Base-by-base conservation (phyloP, 2,113 vertebrate species). In the Spheniscus mendiculus region DNA sequence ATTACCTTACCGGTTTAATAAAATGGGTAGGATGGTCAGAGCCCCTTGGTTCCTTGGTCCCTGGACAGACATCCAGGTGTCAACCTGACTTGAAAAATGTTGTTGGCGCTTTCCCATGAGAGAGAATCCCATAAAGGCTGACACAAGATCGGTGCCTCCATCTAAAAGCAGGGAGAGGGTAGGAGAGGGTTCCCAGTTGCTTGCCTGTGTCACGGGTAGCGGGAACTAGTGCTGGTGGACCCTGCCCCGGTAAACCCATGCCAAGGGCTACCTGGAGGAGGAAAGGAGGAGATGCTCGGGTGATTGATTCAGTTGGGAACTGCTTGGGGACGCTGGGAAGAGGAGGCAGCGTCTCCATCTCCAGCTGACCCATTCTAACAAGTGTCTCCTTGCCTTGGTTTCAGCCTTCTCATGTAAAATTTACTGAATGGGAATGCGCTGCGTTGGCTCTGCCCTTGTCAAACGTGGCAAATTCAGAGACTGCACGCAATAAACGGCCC, bases 1-100 rank as follows among this genome's bases (percentile, higher is more conserved):
- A 78, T 92, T 89, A 89, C 66, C 90, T 94, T 83, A 63, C 34
- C 66, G 30, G 66, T 65, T 96, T 82, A 90, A 72, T 76, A 73
- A 92, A 67, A 72, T 15, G 52, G 66, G 65, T 69, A 15, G 44
- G 67, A 66, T 77, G 85, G 40, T 90, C 59, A 23, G 30, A 69
- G 11, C 49, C 76, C 62, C 25, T 59, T 84, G 49, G 40, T 82
- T 61, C 63, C 67, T 79, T 9, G 14, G 26, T 67, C 56, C 77
- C 30, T 12, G 29, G 11, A 29, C 29, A 40, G 40, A 42, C 44
- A 50, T 21, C 34, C 77, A 53, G n/a, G 30, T 62, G n/a, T 58
- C 78, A 73, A 0, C 20, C 5, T 56, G 36, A 14, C 27, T 44
- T 81, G 52, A 42, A 82, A 81, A 93, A 32, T 26, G 9, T 5